Evolutionary conservation across 2,113 vertebrate genomes (phyloP).

Genomic region (Eonycteris spelaea): DNA sequence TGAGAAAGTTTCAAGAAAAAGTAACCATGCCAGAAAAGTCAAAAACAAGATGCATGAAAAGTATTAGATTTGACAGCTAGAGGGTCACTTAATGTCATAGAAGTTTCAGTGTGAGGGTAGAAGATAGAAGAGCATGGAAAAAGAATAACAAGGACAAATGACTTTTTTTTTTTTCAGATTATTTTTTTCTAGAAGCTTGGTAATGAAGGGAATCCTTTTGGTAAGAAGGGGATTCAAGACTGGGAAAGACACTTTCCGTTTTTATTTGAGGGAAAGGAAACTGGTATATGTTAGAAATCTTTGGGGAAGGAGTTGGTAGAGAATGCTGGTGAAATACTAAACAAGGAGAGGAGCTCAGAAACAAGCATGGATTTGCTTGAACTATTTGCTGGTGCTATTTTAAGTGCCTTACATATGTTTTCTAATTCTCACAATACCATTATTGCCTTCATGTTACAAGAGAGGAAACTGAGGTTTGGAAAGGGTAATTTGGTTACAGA

Average conservation of each 20-base stretch:
- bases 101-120: background rate
- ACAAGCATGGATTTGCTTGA: background rate
- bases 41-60: background rate
- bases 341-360: background rate
- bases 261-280: background rate
- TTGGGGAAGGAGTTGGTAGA: background rate
- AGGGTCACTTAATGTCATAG: background rate
- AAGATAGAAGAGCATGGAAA: background rate
- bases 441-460: background rate
- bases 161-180: background rate
- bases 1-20: background rate
- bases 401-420: background rate
- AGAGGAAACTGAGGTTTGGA: background rate
- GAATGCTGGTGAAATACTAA: background rate
- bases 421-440: background rate
- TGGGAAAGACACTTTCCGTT: background rate
- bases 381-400: background rate
- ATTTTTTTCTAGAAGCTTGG: background rate
- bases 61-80: background rate
- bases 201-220: background rate
- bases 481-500: conserved; percentile 3
- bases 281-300: background rate
- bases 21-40: background rate
- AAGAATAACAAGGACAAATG: background rate
- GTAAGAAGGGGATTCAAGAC: background rate